Percentiles rank a stretch among this genome's conserved stretches.
These are phyloP conservation scores for Onychomys arenicola DNA, from an alignment of 2,797 vertebrate genomes.

Conservation along the genomic window DNA sequence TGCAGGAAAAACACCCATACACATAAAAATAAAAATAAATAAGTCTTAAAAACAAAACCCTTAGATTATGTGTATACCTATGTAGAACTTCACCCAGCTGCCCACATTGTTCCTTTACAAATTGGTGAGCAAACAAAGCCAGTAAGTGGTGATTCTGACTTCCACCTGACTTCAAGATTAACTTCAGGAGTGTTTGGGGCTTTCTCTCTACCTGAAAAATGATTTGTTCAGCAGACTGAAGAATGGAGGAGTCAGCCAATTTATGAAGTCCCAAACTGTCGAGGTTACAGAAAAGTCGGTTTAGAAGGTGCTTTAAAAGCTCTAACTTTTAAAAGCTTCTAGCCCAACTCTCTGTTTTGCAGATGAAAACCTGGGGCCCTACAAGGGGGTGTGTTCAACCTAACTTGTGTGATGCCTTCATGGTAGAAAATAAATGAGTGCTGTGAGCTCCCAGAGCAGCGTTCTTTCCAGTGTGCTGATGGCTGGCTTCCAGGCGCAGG, in stretches of 20 bases:
- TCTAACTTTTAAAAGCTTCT: background rate
- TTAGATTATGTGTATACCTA: slow-evolving; percentile 18
- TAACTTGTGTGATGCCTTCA: background rate
- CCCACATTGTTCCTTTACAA: background rate
- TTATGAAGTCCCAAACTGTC: slow-evolving; percentile 12
- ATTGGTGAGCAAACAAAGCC: background rate
- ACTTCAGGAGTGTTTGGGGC: background rate
- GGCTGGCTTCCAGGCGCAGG: background rate
- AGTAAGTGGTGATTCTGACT: background rate
- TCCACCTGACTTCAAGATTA: background rate
- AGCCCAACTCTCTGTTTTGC: slow-evolving; percentile 4
- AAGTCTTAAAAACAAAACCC: background rate
- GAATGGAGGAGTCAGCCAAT: background rate
- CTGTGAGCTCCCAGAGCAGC: background rate
- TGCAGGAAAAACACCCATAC: background rate
- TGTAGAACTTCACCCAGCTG: background rate
- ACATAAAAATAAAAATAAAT: background rate
- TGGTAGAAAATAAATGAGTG: background rate
- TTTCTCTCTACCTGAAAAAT: slow-evolving; percentile 8
- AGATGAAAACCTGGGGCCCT: background rate
- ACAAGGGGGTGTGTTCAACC: background rate
- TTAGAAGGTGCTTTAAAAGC: slow-evolving; percentile 20
- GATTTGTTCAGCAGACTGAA: slow-evolving; percentile 46
- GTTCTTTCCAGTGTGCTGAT: slow-evolving; percentile 30
- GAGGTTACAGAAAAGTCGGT: slow-evolving; percentile 50